Percentiles rank a stretch among this genome's conserved stretches.
phyloP scores from a whole-genome alignment of 2,888 invertebrate species.

The Epiblema foenella region DNA sequence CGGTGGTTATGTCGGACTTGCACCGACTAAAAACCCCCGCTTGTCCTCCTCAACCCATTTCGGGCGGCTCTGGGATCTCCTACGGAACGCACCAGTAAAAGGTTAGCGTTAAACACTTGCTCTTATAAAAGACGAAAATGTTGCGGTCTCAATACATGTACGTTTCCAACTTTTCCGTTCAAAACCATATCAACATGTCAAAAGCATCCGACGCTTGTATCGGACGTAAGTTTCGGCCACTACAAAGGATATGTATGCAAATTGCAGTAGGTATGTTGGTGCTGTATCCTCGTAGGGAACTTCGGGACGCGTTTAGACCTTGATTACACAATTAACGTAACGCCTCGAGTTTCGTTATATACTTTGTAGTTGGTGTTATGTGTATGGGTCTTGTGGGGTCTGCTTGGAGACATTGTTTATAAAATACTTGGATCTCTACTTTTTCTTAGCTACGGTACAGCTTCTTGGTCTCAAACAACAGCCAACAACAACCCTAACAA shows the following conservation, averaged over 20 bases:
- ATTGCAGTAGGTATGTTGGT: constrained; percentile 32
- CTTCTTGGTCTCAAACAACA: too few relatives aligned
- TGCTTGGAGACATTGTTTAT: too few relatives aligned
- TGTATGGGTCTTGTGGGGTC: not conserved
- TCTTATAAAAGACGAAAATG: not conserved
- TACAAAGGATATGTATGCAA: constrained; percentile 40
- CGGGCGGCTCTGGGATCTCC: too few relatives aligned
- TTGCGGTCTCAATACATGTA: not conserved
- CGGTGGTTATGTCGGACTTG: too few relatives aligned
- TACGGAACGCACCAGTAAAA: too few relatives aligned
- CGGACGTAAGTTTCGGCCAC: constrained; percentile 13
- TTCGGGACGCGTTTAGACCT: constrained; percentile 28
- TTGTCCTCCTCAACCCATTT: too few relatives aligned
- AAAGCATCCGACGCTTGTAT: not conserved
- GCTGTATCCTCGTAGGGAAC: constrained; percentile 30
- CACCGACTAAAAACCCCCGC: too few relatives aligned
- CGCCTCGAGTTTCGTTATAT: constrained; percentile 3
- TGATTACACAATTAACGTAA: constrained; percentile 35
- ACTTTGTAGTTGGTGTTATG: constrained; percentile 2
- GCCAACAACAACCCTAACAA: too few relatives aligned
- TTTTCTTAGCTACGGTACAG: too few relatives aligned
- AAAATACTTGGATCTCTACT: too few relatives aligned
- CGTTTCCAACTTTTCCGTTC: not conserved
- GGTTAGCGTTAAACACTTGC: too few relatives aligned
- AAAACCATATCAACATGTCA: constrained; percentile 22